A percentile compares a stretch with the other conserved stretches of the same genome.
These are phyloP conservation scores for Rhincodon typus DNA, from an alignment of 2,797 vertebrate genomes.

Conservation along the genomic window DNA sequence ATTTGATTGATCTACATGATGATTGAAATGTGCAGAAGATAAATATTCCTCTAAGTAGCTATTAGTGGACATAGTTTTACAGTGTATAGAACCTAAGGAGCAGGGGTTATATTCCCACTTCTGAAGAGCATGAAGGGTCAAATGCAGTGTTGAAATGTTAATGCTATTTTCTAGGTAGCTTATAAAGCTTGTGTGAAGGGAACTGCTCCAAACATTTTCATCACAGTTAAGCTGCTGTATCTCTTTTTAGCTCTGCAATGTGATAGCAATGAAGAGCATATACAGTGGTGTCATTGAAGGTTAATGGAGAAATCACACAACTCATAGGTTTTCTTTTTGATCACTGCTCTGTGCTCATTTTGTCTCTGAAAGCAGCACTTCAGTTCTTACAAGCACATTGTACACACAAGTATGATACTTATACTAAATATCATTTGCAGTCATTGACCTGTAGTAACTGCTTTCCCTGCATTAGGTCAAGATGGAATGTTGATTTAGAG, in stretches of 20 bases:
- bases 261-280: neutral
- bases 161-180: neutral
- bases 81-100: neutral
- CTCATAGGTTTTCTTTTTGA: neutral
- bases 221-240: slow-evolving; percentile 21
- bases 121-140: neutral
- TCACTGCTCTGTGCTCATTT: slow-evolving; percentile 19
- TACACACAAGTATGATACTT: neutral
- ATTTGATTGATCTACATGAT: neutral
- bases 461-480: neutral
- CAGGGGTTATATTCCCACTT: slow-evolving; percentile 9
- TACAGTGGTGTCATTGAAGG: neutral
- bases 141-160: neutral
- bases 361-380: slow-evolving; percentile 1
- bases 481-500: neutral
- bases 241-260: neutral
- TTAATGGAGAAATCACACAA: slow-evolving; percentile 7
- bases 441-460: neutral
- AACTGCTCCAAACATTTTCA: neutral
- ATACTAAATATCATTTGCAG: neutral
- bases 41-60: neutral
- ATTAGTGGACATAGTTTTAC: neutral
- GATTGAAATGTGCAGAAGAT: neutral
- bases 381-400: slow-evolving; percentile 8
- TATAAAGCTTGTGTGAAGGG: neutral